Base-by-base conservation (phyloP, 2,113 vertebrate genomes). In the Cyprinodon variegatus region DNA sequence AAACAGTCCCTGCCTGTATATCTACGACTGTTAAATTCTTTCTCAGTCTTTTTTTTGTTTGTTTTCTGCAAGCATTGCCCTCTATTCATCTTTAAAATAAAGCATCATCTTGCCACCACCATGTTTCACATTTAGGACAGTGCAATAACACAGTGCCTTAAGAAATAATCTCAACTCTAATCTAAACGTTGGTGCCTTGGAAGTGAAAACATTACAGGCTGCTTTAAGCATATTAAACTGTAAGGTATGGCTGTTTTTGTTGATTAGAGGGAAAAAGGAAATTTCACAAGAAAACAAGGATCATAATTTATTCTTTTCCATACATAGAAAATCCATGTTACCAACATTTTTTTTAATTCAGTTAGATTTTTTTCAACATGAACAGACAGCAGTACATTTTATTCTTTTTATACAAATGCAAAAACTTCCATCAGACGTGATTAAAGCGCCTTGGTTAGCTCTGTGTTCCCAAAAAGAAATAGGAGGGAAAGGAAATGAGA, bases 291-390 rank as follows among this genome's bases (percentile, higher is more conserved):
- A 76, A 82, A 79, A 57, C 73, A 88, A 92, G 90, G 93, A 86
- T 90, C 89, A 92, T 93, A 91, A 93, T 90, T 91, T 92, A 88
- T 95, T 95, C 93, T 94, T 94, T 92, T 95, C 93, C 93, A 94
- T 93, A 92, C 93, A 94, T 95, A 95, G 91, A 95, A 94, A 95
- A 92, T 90, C 91, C 86, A 92, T 89, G 88, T 68, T 79, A 90
- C 86, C 85, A 90, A 94, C 85, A 87, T 86, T 85, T 92, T 83
- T 90, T 84, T 89, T 90, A 85, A 84, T 65, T 79, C 68, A 77
- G 76, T 92, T 91, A 90, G 88, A 84, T 84, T 87, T 57, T 80
- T 80, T 29, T 29, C n/a, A 87, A 91, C 90, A 91, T 75, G 69
- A 92, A 89, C 86, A 94, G 89, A 92, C 89, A 88, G 91, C 91